A percentile compares a stretch with the other conserved stretches of the same genome.
Conservation (phyloP, 2,888 invertebrate genomes). For the Drosophila siamana region DNA sequence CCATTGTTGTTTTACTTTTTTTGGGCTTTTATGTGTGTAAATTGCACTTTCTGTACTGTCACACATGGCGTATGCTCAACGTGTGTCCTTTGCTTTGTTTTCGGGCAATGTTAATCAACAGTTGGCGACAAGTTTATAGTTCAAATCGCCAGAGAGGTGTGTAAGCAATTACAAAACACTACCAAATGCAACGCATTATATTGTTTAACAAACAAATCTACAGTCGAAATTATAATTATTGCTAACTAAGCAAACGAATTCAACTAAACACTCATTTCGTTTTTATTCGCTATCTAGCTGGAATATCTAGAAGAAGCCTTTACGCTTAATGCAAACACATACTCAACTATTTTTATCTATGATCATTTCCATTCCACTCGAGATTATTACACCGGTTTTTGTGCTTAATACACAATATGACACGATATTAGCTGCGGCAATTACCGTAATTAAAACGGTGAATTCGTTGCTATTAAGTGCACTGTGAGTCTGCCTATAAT, state of each 20-base stretch:
- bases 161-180: background rate
- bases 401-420: background rate
- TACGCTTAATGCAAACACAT: background rate
- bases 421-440: conserved; percentile 29
- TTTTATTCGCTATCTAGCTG: background rate
- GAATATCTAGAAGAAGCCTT: background rate
- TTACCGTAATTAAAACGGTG: conserved; percentile 40
- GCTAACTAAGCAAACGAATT: background rate
- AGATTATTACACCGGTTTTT: conserved; percentile 1
- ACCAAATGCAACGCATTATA: background rate
- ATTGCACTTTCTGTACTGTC: conserved; percentile 40
- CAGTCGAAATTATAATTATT: background rate
- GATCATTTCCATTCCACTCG: too few species aligned
- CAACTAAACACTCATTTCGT: background rate
- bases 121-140: conserved; percentile 29
- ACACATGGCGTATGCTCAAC: conserved; percentile 44
- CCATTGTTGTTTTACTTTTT: conserved; percentile 28
- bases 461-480: conserved; percentile 2
- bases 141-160: conserved; percentile 3
- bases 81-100: conserved; percentile 29
- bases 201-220: too few species aligned
- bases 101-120: conserved; percentile 36
- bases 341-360: background rate
- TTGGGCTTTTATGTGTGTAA: conserved; percentile 18
- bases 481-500: background rate